Evolutionary conservation across 2,797 vertebrate genomes (phyloP).

Genomic region (Trichosurus vulpecula): DNA sequence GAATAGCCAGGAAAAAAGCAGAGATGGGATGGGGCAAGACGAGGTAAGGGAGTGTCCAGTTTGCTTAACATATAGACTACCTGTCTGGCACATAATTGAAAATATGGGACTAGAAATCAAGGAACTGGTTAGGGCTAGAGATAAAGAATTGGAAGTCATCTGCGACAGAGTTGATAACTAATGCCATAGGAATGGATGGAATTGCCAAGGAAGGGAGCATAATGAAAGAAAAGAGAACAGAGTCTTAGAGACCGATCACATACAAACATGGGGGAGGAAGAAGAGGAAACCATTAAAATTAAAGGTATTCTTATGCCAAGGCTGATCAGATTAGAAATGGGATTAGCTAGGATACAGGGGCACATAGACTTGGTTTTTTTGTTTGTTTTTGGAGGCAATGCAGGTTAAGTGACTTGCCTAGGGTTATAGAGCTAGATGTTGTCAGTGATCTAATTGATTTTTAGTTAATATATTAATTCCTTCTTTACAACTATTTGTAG

Average conservation of each 20-base stretch:
- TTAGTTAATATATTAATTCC: no score
- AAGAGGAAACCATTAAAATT: neutral
- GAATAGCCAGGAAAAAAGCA: neutral
- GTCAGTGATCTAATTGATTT: no score
- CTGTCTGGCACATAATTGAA: neutral
- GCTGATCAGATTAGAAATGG: neutral
- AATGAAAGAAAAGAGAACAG: neutral
- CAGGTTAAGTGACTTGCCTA: neutral
- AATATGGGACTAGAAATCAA: neutral
- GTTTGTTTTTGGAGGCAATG: neutral
- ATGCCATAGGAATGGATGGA: neutral
- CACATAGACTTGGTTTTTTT: neutral
- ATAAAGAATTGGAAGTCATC: neutral
- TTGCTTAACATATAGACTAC: neutral
- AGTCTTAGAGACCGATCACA: neutral
- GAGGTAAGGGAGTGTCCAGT: neutral
- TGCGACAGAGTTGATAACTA: neutral
- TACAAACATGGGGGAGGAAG: neutral
- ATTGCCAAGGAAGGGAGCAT: neutral
- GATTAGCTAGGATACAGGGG: conserved; percentile 49
- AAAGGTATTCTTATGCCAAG: conserved; percentile 31
- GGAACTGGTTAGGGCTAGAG: neutral
- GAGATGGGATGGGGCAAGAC: neutral
- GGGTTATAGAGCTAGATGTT: neutral
- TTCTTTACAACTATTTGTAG: no score